Conservation (phyloP, 2,888 invertebrate genomes). For the Tillus elongatus region DNA sequence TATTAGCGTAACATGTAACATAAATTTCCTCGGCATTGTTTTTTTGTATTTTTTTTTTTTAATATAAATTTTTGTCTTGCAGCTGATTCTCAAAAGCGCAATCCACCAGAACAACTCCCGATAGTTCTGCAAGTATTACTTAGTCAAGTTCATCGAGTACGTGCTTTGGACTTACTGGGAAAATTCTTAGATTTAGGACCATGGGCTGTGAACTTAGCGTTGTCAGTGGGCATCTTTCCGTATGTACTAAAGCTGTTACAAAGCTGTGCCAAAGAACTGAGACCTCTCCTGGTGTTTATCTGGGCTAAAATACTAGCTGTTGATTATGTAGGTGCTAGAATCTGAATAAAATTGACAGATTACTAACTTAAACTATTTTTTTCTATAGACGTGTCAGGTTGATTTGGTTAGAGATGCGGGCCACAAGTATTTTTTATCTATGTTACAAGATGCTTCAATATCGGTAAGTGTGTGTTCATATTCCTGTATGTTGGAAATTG, state of each 20-base stretch:
- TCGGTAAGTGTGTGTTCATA: constrained; percentile 55
- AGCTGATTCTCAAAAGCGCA: constrained; percentile 56
- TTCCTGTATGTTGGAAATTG: no score
- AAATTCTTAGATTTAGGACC: constrained; percentile 91
- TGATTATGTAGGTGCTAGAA: constrained; percentile 65
- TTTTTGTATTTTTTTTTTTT: constrained; percentile 4
- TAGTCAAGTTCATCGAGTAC: constrained; percentile 77
- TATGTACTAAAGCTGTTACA: constrained; percentile 95
- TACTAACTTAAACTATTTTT: constrained; percentile 7
- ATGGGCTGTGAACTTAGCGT: constrained; percentile 90
- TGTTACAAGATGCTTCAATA: constrained; percentile 79
- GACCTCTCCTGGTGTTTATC: constrained; percentile 90
- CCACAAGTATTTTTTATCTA: constrained; percentile 88
- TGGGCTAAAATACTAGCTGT: constrained; percentile 99
- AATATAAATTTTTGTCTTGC: constrained; percentile 6
- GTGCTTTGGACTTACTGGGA: constrained; percentile 89
- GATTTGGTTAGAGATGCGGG: constrained; percentile 90
- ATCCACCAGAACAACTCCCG: constrained; percentile 91
- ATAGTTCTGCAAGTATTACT: constrained; percentile 85
- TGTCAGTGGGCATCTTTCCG: constrained; percentile 97
- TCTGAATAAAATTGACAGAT: constrained; percentile 8
- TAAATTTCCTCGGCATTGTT: background rate
- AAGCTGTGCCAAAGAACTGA: constrained; percentile 84
- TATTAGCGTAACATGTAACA: no score
- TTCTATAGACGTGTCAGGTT: constrained; percentile 77